Conservation (phyloP, 2,888 invertebrate species). For the Pocota personata region DNA sequence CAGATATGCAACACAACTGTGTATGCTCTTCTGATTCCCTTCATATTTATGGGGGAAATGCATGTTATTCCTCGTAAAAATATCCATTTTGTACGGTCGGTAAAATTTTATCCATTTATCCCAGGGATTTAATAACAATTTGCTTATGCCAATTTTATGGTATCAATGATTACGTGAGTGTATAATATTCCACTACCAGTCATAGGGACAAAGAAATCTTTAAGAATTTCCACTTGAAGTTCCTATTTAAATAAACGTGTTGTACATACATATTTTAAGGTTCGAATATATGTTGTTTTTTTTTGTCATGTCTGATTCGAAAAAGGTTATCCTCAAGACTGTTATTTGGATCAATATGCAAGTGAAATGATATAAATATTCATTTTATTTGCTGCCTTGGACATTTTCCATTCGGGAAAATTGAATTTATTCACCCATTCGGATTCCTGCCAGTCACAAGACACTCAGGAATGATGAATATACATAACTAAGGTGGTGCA, state of each 20-base stretch:
- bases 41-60: not conserved
- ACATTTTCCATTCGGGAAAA: not conserved
- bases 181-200: too few relatives aligned
- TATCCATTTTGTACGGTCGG: not conserved
- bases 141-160: not conserved
- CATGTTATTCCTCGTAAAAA: not conserved
- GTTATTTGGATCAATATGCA: not conserved
- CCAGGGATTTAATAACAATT: not conserved
- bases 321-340: not conserved
- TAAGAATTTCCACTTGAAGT: too few relatives aligned
- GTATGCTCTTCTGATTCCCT: not conserved
- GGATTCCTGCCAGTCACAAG: not conserved
- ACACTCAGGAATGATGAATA: not conserved
- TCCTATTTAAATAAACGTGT: too few relatives aligned
- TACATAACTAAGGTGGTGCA: not conserved
- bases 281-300: not conserved
- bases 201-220: not conserved
- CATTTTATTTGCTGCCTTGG: not conserved
- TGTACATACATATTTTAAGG: too few relatives aligned
- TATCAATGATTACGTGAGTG: not conserved
- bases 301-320: not conserved
- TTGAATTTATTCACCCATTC: not conserved
- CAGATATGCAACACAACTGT: not conserved
- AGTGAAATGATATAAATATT: not conserved
- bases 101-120: not conserved